These are phyloP conservation scores for Oligia strigilis DNA, from an alignment of 2,888 invertebrate genomes.

Conservation along the genomic window DNA sequence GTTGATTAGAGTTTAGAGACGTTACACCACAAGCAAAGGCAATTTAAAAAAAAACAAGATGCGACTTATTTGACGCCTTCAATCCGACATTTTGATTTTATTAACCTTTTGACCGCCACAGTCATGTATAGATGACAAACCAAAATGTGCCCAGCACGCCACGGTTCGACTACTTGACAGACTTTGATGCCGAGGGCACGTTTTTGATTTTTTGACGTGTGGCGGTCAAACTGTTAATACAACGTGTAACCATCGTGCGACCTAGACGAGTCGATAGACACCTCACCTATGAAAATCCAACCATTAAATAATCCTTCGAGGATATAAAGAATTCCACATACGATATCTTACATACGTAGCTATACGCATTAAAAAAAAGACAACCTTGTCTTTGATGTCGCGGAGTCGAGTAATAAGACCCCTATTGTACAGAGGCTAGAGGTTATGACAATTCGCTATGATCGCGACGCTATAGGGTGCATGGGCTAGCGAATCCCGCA, in stretches of 20 bases:
- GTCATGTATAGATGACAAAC: too few relatives aligned
- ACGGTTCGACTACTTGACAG: too few relatives aligned
- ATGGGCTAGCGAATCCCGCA: background rate
- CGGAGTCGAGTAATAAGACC: background rate
- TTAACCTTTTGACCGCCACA: too few relatives aligned
- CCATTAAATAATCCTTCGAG: background rate
- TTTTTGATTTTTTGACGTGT: too few relatives aligned
- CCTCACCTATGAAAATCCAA: background rate
- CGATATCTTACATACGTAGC: too few relatives aligned
- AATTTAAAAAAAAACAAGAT: background rate
- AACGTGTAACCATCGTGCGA: too few relatives aligned
- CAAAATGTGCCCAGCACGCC: too few relatives aligned
- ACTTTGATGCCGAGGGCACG: too few relatives aligned
- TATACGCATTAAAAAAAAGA: too few relatives aligned
- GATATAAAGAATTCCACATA: background rate
- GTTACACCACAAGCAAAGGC: background rate
- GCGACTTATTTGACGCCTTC: background rate
- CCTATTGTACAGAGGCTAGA: background rate
- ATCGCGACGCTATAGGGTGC: background rate
- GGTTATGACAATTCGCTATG: background rate
- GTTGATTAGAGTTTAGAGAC: background rate
- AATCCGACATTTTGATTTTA: background rate
- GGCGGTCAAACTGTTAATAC: too few relatives aligned
- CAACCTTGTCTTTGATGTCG: too few relatives aligned
- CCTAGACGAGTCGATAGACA: background rate